Conservation (phyloP, 2,113 vertebrate genomes). For the Siphamia tubifer region DNA sequence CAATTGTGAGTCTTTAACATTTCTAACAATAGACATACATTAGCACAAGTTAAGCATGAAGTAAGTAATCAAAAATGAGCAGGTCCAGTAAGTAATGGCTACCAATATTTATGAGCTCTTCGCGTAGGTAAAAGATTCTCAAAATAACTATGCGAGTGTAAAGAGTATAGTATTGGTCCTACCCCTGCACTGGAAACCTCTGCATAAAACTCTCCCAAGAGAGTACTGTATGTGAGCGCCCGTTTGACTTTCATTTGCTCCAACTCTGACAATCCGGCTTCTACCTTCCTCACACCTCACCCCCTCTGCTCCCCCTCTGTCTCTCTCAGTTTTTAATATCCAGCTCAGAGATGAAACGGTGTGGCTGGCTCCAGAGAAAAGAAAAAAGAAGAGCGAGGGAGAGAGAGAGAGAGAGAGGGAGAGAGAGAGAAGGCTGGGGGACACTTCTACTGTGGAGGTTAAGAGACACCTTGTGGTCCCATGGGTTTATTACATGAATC, state of each 20-base stretch:
- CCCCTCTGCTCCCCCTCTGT: background rate
- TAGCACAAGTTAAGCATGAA: background rate
- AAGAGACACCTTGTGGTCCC: conserved; percentile 78
- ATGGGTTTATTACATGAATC: conserved; percentile 25
- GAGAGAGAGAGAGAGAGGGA: too few relatives aligned
- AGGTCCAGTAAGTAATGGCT: too few relatives aligned
- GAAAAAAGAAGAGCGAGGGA: background rate
- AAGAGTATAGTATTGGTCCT: background rate
- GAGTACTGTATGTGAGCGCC: background rate
- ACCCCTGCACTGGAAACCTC: background rate
- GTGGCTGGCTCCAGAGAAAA: background rate
- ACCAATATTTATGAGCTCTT: background rate
- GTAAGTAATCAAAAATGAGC: background rate
- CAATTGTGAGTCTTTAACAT: too few relatives aligned
- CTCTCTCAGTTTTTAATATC: background rate
- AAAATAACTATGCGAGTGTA: background rate
- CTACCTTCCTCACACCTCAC: background rate
- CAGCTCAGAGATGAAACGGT: background rate
- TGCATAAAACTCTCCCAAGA: background rate
- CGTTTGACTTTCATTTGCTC: conserved; percentile 44
- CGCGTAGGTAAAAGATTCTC: background rate
- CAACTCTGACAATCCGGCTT: conserved; percentile 6
- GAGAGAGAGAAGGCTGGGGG: too few relatives aligned
- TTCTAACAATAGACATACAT: too few relatives aligned
- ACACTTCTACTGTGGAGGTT: conserved; percentile 50